Evolutionary conservation across 2,113 vertebrate species (phyloP), one percentile per base, ranked within the genome.

Genomic region (Barnardius zonarius): DNA sequence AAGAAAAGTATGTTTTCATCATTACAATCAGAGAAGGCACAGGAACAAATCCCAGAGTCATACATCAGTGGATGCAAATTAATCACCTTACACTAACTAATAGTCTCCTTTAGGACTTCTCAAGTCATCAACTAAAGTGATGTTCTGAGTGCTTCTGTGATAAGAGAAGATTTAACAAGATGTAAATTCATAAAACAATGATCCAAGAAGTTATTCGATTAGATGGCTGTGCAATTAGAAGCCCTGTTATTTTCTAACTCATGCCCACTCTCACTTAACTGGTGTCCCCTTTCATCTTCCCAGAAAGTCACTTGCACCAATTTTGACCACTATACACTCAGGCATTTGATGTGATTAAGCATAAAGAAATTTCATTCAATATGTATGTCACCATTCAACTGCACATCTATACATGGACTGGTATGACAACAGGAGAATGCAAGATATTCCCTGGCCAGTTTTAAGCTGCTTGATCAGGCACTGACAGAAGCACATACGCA

Each of bases 401-500:
- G 6, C 8, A 2, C 5, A 7, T 27, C 61, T 35, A 0, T 3
- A 35, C 5, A 17, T 28, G 22, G 35, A 44, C 10, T 37, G 10
- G 15, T 28, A 43, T 6, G 10, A 43, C 35, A 37, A 44, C 5
- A 55, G 15, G 6, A 81, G n/a, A 23, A 63, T 1, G 6, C 30
- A 55, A 55, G 49, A 35, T 2, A 3, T 62, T 35, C 31, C 46
- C 27, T 23, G 25, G 31, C 3, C 27, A 11, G 10, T 7, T 44
- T 31, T 27, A 41, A 79, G 9, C 27, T 17, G 7, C 13, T 28
- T n/a, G 4, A n/a, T 17, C 23, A 11, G 59, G 23, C 9, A 4
- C 10, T 9, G 15, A 17, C 5, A 15, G 35, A 28, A 17, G 62
- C 52, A 48, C 9, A 37, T 17, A 14, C 2, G 8, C 10, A 52